A percentile compares a stretch with the other conserved stretches of the same genome.
Conservation (phyloP, 2,113 vertebrate species). For the Capreolus pygargus region DNA sequence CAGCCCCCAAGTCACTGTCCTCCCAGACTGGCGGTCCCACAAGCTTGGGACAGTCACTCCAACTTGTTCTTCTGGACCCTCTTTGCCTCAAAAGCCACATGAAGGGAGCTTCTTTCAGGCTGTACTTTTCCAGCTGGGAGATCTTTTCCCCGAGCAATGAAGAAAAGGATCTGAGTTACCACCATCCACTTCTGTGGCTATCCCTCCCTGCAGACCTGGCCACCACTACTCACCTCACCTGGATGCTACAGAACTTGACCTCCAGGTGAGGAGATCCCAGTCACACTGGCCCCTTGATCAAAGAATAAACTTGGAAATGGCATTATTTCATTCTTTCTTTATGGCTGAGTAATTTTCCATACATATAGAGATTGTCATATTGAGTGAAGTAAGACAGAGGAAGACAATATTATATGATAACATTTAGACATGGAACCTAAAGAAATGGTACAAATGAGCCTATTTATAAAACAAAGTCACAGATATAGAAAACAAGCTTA, state of each 20-base stretch:
- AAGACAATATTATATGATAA: neutral
- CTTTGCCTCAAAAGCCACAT: neutral
- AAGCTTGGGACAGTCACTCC: neutral
- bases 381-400: neutral
- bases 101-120: neutral
- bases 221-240: too few species aligned
- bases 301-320: neutral
- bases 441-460: neutral
- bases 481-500: neutral
- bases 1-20: neutral
- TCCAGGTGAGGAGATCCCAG: neutral
- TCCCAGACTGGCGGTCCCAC: too few species aligned
- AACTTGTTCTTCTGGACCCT: neutral
- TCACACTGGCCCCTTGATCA: neutral
- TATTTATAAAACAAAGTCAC: neutral
- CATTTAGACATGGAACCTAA: neutral
- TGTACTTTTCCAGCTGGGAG: neutral
- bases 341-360: neutral
- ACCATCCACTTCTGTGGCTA: neutral
- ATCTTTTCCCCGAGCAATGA: neutral
- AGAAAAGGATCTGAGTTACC: neutral
- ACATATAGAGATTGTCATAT: neutral
- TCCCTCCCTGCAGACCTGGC: neutral
- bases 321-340: neutral
- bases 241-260: neutral